Conservation (phyloP, 2,113 vertebrate genomes). For the Alouatta palliata region DNA sequence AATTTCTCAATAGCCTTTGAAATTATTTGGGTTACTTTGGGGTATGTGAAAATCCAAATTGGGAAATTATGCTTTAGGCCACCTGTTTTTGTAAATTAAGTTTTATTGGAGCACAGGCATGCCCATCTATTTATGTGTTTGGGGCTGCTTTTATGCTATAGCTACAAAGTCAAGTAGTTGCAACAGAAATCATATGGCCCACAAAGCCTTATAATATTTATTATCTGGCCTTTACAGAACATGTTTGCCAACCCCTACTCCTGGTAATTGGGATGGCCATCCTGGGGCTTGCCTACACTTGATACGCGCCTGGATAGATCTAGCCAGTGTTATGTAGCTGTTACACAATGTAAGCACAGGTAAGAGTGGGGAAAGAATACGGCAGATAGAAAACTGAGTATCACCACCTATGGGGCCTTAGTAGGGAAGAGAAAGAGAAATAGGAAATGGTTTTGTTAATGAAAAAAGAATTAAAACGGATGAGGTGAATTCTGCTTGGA, state of each 20-base stretch:
- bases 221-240: neutral
- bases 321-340: neutral
- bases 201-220: neutral
- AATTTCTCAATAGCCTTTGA: constrained; percentile 5
- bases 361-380: neutral
- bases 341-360: neutral
- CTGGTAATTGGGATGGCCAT: neutral
- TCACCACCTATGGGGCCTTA: neutral
- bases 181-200: neutral
- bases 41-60: neutral
- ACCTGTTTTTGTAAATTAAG: neutral
- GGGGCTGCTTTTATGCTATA: constrained; percentile 14
- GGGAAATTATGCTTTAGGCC: neutral
- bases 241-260: neutral
- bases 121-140: neutral
- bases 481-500: neutral
- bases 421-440: neutral
- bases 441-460: neutral
- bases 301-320: neutral
- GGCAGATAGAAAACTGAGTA: neutral
- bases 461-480: neutral
- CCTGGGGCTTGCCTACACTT: neutral
- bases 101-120: neutral
- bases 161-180: neutral
- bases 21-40: neutral